These are phyloP conservation scores for Belonocnema kinseyi DNA, from an alignment of 1,140 invertebrate species.

Conservation along the genomic window DNA sequence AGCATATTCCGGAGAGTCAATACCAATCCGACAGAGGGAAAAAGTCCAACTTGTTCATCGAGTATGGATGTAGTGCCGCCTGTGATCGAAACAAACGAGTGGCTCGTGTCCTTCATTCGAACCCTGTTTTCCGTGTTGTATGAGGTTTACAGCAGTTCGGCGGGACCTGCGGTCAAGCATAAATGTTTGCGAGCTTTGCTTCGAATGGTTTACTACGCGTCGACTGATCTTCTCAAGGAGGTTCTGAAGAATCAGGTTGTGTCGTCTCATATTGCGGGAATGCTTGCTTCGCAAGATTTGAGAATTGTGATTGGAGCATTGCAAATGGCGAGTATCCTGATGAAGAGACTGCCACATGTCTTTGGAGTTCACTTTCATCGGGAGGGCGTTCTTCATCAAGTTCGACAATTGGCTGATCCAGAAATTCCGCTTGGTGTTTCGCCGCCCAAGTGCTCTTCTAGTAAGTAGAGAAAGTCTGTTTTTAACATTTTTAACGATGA, in stretches of 20 bases:
- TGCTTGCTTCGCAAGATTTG: conserved; percentile 97
- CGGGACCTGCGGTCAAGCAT: conserved; percentile 96
- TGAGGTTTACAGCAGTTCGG: conserved; percentile 98
- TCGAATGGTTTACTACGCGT: conserved; percentile 96
- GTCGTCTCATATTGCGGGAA: conserved; percentile 97
- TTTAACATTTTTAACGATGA: too few species aligned
- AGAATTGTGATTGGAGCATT: conserved; percentile 97
- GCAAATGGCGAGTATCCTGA: conserved; percentile 96
- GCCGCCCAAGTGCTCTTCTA: conserved; percentile 77
- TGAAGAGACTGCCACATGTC: conserved; percentile 95
- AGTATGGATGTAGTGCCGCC: conserved; percentile 73
- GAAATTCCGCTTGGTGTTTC: conserved; percentile 79
- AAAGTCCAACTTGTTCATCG: conserved; percentile 71
- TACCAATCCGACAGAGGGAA: conserved; percentile 70
- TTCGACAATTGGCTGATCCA: conserved; percentile 85
- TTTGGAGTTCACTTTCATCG: conserved; percentile 96
- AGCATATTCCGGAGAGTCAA: conserved; percentile 87
- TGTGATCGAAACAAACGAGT: conserved; percentile 73
- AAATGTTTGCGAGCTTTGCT: conserved; percentile 96
- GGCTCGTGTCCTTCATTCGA: conserved; percentile 84
- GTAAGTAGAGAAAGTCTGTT: conserved; percentile 44
- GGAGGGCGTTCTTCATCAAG: conserved; percentile 96
- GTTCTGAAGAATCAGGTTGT: conserved; percentile 95
- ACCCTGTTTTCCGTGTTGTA: conserved; percentile 94
- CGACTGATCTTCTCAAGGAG: conserved; percentile 88